Conservation (phyloP, 2,113 vertebrate genomes). For the Pollimyrus isidori region DNA sequence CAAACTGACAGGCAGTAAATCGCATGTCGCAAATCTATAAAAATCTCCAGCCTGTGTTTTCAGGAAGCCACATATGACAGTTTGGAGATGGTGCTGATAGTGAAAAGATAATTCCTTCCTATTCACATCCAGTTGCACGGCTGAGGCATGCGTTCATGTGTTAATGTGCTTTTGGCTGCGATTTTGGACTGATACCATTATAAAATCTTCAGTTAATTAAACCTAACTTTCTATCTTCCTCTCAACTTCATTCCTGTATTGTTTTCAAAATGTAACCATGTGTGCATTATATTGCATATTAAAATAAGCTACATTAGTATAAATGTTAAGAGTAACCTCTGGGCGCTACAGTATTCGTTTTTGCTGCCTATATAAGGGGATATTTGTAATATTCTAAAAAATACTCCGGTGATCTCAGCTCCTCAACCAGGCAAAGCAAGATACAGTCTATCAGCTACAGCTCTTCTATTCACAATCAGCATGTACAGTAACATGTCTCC, state of each 20-base stretch:
- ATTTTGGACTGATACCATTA: background rate
- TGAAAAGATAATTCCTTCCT: background rate
- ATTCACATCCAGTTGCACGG: background rate
- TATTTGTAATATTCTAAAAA: background rate
- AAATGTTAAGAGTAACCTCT: background rate
- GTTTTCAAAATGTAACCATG: background rate
- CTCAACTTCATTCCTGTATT: background rate
- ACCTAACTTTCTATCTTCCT: background rate
- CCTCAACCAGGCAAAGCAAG: background rate
- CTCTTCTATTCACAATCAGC: background rate
- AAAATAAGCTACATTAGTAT: background rate
- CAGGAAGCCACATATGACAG: background rate
- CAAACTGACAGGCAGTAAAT: constrained; percentile 17
- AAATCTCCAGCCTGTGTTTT: constrained; percentile 2
- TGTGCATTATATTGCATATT: background rate
- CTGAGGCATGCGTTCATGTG: background rate
- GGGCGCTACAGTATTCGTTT: background rate
- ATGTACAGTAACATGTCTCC: background rate
- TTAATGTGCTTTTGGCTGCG: background rate
- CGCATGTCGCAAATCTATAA: background rate
- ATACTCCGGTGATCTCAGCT: background rate
- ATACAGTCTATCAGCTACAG: no score
- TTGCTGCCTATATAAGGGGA: background rate
- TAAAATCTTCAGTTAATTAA: background rate
- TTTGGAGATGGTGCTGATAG: background rate